A percentile compares a stretch with the other conserved stretches of the same genome.
Conservation (phyloP, 2,888 invertebrate species). For the Drosophila atripex region DNA sequence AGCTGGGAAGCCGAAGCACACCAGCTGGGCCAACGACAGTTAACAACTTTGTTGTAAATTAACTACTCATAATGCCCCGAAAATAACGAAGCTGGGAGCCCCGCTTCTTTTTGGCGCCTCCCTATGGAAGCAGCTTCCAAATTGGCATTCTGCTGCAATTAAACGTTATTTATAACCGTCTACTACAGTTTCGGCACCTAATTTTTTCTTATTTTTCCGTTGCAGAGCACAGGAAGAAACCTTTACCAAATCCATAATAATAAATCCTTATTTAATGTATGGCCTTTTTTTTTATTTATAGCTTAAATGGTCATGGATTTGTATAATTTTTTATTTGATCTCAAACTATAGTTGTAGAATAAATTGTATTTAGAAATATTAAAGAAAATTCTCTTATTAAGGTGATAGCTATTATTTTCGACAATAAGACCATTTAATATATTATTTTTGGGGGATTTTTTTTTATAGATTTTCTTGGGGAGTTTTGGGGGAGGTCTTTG, state of each 20-base stretch:
- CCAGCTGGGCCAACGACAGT: conserved; percentile 58
- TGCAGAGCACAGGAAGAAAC: background rate
- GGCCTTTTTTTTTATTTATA: conserved; percentile 1
- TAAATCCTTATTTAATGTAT: conserved; percentile 1
- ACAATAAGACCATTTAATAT: background rate
- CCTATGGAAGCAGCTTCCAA: conserved; percentile 45
- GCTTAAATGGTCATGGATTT: background rate
- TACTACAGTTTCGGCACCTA: conserved; percentile 46
- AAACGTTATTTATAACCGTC: conserved; percentile 82
- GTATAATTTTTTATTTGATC: background rate
- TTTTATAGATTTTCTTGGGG: background rate
- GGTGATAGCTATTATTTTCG: background rate
- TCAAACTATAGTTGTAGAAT: background rate
- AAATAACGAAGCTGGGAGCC: conserved; percentile 19
- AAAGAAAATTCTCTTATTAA: too few relatives aligned
- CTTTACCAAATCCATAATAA: background rate
- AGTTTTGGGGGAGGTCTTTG: conserved; percentile 34
- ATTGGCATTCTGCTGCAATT: conserved; percentile 80
- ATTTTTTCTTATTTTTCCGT: background rate
- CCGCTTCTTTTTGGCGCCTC: conserved; percentile 1
- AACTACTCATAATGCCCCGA: conserved; percentile 75
- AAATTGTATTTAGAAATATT: background rate
- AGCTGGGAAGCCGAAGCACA: conserved; percentile 11
- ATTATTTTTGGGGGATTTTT: background rate
- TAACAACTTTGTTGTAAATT: conserved; percentile 78